A percentile compares a stretch with the other conserved stretches of the same genome.
These are phyloP conservation scores for Acanthosepion esculentum DNA, from an alignment of 2,888 invertebrate genomes.

Conservation along the genomic window DNA sequence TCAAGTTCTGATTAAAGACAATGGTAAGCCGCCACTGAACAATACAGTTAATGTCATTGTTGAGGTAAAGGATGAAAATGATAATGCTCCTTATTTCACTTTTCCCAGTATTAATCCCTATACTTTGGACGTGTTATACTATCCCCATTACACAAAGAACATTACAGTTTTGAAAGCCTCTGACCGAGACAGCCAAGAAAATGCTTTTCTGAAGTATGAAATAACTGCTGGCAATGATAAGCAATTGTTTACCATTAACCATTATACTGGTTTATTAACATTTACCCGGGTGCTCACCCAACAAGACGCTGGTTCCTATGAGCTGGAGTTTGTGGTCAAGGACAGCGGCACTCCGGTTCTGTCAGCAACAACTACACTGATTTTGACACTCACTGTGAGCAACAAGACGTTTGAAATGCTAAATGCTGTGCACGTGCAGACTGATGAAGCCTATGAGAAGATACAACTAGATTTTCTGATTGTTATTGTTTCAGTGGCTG, in stretches of 20 bases:
- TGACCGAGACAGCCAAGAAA: background rate
- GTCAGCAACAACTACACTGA: conserved; percentile 21
- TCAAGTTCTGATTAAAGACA: background rate
- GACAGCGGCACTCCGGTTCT: background rate
- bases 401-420: background rate
- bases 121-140: background rate
- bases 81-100: background rate
- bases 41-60: background rate
- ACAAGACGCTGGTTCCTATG: background rate
- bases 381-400: background rate
- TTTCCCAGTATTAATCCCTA: background rate
- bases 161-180: background rate
- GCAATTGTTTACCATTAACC: background rate
- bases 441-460: conserved; percentile 8
- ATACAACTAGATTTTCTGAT: conserved; percentile 33
- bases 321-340: conserved; percentile 33
- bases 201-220: background rate
- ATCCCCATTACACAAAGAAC: background rate
- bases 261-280: background rate
- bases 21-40: background rate
- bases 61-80: background rate
- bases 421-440: background rate
- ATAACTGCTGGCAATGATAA: background rate
- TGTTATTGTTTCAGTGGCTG: conserved; percentile 33
- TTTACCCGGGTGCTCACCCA: conserved; percentile 20